A percentile compares a stretch with the other conserved stretches of the same genome.
These are phyloP conservation scores for Andricus grossulariae DNA, from an alignment of 1,140 invertebrate species.

Conservation along the genomic window DNA sequence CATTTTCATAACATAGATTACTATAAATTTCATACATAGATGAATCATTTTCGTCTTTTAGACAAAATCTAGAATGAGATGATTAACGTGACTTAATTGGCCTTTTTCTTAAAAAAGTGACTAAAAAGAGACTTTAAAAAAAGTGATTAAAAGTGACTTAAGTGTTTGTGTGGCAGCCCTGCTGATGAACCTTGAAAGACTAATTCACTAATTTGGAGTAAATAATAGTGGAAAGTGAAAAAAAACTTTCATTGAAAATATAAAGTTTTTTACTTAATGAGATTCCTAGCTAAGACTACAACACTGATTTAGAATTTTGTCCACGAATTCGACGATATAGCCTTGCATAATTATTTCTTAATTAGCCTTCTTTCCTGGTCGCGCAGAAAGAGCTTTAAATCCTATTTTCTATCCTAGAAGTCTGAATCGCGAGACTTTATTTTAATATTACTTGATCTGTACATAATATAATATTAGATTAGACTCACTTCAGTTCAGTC, in stretches of 20 bases:
- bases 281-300: constrained; percentile 40
- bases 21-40: too few relatives aligned
- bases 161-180: too few relatives aligned
- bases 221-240: background rate
- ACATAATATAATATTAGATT: constrained; percentile 18
- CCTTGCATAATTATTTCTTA: constrained; percentile 3
- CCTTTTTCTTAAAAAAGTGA: too few relatives aligned
- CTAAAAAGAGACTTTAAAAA: too few relatives aligned
- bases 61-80: too few relatives aligned
- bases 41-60: too few relatives aligned
- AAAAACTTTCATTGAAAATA: background rate
- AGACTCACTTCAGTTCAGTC: constrained; percentile 47
- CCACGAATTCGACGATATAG: constrained; percentile 35
- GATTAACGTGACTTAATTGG: too few relatives aligned
- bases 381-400: background rate
- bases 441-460: constrained; percentile 24
- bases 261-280: background rate
- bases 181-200: too few relatives aligned
- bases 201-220: too few relatives aligned
- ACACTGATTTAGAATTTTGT: constrained; percentile 56
- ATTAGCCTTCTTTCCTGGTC: constrained; percentile 30
- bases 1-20: too few relatives aligned
- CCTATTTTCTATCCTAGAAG: constrained; percentile 38
- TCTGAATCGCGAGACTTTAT: constrained; percentile 27
- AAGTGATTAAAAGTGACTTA: too few relatives aligned